Evolutionary conservation across 2,888 invertebrate genomes (phyloP), one percentile per base, ranked within the genome.

Genomic region (Limnephilus auricula): DNA sequence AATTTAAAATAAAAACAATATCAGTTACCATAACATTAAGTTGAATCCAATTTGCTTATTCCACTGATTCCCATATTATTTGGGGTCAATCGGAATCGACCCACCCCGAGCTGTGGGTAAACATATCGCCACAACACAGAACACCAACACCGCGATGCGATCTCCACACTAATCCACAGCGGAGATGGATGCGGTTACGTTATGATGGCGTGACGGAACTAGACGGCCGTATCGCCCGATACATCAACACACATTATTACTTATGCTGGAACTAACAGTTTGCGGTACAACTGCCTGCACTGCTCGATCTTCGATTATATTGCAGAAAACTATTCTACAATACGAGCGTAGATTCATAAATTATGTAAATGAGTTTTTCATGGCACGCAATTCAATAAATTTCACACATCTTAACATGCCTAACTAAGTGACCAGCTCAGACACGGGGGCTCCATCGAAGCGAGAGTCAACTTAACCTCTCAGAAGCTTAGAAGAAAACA

Each of bases 181-280:
- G 50, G 31, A 87, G 87, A 87, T 65, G n/a, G n/a, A 84, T 84
- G 50, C 32, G 6, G 65, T 31, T 32, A 45, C 10, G 32, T 50
- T 86, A 87, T 87, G 87, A 30, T 65, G 25, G 87, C 87, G 30
- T 87, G 31, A 65, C 87, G 87, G 87, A 87, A 32, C 87, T 32
- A 32, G 31, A 45, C 31, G 45, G 84, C 34, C 65, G 65, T 65
- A 65, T 65, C 65, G 25, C 65, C 25, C 25, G 9, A 65, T 65
- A 65, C 65, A 65, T n/a, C 65, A 65, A 65, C n/a, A 65, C 25
- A 65, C 6, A 25, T 15, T 45, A 45, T 15, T 65, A 65, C 25
- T 25, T 65, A 65, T 65, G 25, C 65, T 65, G 65, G 65, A 65
- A 65, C 65, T 25, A 65, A 65, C 65, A 65, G 65, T 65, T 65